phyloP scores from a whole-genome alignment of 2,113 vertebrate species.

The Psettodes erumei region DNA sequence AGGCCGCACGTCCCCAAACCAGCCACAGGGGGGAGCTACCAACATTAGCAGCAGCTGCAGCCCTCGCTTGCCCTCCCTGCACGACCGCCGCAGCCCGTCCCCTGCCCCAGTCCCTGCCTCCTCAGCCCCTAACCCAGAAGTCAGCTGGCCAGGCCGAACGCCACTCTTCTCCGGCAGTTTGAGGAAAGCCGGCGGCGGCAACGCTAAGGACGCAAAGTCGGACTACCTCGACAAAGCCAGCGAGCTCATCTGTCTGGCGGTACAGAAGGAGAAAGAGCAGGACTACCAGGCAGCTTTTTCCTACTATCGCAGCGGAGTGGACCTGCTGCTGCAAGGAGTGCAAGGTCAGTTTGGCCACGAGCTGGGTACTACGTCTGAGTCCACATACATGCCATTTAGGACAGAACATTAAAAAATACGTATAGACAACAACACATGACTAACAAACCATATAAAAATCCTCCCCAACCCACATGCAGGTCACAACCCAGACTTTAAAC shows the following conservation, averaged over 20 bases:
- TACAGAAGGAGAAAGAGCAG: slow-evolving; percentile 91
- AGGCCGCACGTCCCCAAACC: slow-evolving; percentile 89
- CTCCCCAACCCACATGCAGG: not conserved
- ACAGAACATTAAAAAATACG: not conserved
- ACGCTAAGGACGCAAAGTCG: slow-evolving; percentile 73
- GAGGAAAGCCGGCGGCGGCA: slow-evolving; percentile 67
- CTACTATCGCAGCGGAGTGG: slow-evolving; percentile 93
- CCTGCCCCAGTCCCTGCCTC: slow-evolving; percentile 61
- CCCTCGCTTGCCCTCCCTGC: slow-evolving; percentile 72
- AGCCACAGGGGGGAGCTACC: slow-evolving; percentile 79
- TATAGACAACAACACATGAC: not conserved
- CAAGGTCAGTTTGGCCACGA: slow-evolving; percentile 86
- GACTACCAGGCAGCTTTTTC: slow-evolving; percentile 92
- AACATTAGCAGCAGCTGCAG: slow-evolving; percentile 74
- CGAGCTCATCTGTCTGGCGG: slow-evolving; percentile 91
- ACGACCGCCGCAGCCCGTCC: slow-evolving; percentile 54
- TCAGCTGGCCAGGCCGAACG: slow-evolving; percentile 78
- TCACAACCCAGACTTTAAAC: not conserved
- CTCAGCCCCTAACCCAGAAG: slow-evolving; percentile 84
- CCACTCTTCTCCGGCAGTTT: slow-evolving; percentile 85
- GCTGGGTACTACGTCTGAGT: not conserved
- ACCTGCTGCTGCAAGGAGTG: slow-evolving; percentile 95
- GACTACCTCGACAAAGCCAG: slow-evolving; percentile 94
- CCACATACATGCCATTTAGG: not conserved
- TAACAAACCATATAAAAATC: not conserved